A percentile compares a stretch with the other conserved stretches of the same genome.
Conservation (phyloP, 2,888 invertebrate genomes). For the Cataglyphis albicans region DNA sequence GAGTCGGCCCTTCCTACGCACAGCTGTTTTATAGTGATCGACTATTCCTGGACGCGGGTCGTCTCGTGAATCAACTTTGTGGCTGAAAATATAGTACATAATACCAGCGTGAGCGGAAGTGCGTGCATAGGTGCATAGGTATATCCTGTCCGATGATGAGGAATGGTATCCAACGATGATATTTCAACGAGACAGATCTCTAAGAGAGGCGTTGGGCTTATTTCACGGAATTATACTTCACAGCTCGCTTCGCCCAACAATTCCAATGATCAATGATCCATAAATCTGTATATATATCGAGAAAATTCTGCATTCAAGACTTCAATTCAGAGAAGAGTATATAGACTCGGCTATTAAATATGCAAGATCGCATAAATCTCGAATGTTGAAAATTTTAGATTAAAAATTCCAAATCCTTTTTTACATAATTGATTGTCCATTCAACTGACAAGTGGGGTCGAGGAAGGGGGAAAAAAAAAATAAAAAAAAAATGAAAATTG, state of each 20-base stretch:
- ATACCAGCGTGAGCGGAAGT: conserved; percentile 44
- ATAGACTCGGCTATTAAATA: neutral
- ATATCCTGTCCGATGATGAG: conserved; percentile 8
- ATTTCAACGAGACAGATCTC: conserved; percentile 1
- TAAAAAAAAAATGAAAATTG: neutral
- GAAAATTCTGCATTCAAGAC: neutral
- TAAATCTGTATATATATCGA: neutral
- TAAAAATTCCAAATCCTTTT: neutral
- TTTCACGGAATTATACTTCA: conserved; percentile 8
- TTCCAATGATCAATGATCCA: neutral
- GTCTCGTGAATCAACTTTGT: conserved; percentile 53
- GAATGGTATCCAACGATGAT: conserved; percentile 1
- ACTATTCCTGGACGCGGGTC: conserved; percentile 48
- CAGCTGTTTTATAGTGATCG: conserved; percentile 37
- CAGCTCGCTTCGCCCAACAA: neutral
- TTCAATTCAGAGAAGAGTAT: neutral
- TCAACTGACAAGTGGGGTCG: conserved; percentile 19
- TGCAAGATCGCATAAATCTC: neutral
- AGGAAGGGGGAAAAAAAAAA: conserved; percentile 1
- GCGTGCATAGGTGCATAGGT: conserved; percentile 22
- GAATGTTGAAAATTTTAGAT: neutral
- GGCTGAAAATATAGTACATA: conserved; percentile 29
- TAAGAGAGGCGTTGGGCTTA: neutral
- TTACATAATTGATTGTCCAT: conserved; percentile 3
- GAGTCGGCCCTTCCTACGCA: conserved; percentile 42